Evolutionary conservation across 2,888 invertebrate genomes (phyloP), one percentile per base, ranked within the genome.

Genomic region (Troides oblongomaculatus): DNA sequence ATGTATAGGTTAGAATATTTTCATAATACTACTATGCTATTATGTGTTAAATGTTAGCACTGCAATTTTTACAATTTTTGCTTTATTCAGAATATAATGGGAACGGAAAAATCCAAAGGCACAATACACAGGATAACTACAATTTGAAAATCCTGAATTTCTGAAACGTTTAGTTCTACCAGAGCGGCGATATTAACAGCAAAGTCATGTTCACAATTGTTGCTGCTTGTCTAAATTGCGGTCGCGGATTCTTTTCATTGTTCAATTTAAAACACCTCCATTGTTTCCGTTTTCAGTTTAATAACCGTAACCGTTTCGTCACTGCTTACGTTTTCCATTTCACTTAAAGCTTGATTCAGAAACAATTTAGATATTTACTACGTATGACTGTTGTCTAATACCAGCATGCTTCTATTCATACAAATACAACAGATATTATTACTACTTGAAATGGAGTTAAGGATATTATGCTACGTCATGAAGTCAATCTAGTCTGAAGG

Each of bases 221-320:
- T 72, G 67, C 69, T 60, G 53, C 65, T 53, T 46, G 64, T 65
- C 65, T 46, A 65, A 69, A 68, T 56, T 60, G 50, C 57, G 69
- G 74, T 72, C 65, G 64, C 67, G 36, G 57, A 60, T 68, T 57
- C 36, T 59, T 30, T 18, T 68, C 66, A 72, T 72, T 73, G 72
- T 73, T 66, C 66, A 69, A 69, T 73, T 67, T 72, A 66, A 62
- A 68, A 71, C 68, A 69, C 66, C 69, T 72, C 69, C 50, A 69
- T 72, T 72, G 71, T 73, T 73, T 58, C 21, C 30, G 59, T 70
- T 72, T 66, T 66, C 50, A 21, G 60, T 70, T 68, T 71, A 73
- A 73, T 69, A 73, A 71, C 64, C 72, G 69, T 71, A 46, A 69
- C 64, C 46, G 43, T 69, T 62, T 46, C 65, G 58, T 69, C 39